phyloP scores from a whole-genome alignment of 92 coral and sea anemone species.

The Ricordea florida region DNA sequence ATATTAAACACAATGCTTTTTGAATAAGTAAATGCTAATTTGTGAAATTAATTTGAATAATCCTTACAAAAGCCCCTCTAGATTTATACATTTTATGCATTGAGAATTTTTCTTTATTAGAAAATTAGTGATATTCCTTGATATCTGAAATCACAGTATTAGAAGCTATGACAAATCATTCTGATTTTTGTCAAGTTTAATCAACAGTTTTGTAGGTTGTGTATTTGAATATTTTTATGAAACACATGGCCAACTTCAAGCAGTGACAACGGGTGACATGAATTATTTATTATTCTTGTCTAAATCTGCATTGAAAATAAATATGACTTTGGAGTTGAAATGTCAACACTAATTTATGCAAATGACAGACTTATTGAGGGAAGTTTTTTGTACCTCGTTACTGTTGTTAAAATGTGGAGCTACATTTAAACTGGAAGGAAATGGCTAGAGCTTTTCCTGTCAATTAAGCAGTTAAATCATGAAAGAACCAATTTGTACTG shows the following conservation, averaged over 20 bases:
- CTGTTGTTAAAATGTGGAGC: not conserved
- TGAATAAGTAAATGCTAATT: slow-evolving; percentile 19
- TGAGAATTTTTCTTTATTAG: too few relatives aligned
- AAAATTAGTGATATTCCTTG: too few relatives aligned
- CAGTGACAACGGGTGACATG: slow-evolving; percentile 9
- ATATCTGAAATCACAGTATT: too few relatives aligned
- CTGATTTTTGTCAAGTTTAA: too few relatives aligned
- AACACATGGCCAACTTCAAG: not conserved
- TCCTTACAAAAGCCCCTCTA: slow-evolving; percentile 3
- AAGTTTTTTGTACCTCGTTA: slow-evolving; percentile 7
- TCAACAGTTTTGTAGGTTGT: too few relatives aligned
- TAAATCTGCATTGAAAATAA: slow-evolving; percentile 41
- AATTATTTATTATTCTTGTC: slow-evolving; percentile 38
- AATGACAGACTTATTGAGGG: not conserved
- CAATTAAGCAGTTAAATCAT: slow-evolving; percentile 6
- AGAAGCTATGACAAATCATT: too few relatives aligned
- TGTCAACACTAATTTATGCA: slow-evolving; percentile 37
- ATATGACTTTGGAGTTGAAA: slow-evolving; percentile 7
- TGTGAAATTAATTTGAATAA: slow-evolving; percentile 7
- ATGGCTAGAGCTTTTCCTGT: not conserved
- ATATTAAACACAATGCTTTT: slow-evolving; percentile 20
- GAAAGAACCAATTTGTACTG: slow-evolving; percentile 85
- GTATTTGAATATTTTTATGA: not conserved
- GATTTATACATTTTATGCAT: too few relatives aligned
- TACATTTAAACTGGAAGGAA: not conserved